Evolutionary conservation across 2,888 invertebrate species (phyloP).

Genomic region (Papilio demoleus): DNA sequence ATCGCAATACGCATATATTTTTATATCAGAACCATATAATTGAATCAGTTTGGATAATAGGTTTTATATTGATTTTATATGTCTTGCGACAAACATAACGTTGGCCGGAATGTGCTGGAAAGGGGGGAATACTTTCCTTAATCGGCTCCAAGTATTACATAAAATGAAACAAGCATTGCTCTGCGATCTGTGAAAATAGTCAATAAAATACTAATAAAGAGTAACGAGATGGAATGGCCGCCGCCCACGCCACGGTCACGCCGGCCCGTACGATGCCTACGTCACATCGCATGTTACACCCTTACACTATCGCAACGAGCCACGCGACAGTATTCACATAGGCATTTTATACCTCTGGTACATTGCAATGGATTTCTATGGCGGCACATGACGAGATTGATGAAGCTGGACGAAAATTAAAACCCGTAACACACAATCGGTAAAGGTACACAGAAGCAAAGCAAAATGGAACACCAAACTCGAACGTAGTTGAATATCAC

Average conservation of each 20-base stretch:
- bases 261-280: conserved; percentile 26
- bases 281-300: not conserved
- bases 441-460: not conserved
- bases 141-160: conserved; percentile 30
- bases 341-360: not conserved
- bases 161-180: conserved; percentile 37
- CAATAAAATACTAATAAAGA: conserved; percentile 41
- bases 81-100: conserved; percentile 21
- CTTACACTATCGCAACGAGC: not conserved
- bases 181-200: conserved; percentile 40
- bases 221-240: conserved; percentile 40
- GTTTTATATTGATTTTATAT: conserved; percentile 29
- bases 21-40: conserved; percentile 39
- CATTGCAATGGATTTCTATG: not conserved
- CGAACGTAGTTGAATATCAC: too few species aligned
- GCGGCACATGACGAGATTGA: not conserved
- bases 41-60: conserved; percentile 38
- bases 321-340: not conserved
- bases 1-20: conserved; percentile 19
- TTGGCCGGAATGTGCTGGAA: not conserved
- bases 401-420: too few species aligned
- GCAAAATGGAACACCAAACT: too few species aligned
- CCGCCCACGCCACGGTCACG: conserved; percentile 36
- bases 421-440: not conserved
- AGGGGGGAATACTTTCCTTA: conserved; percentile 21